These are phyloP conservation scores for Protobothrops flavoviridis DNA, from an alignment of 2,113 vertebrate species.

Conservation along the genomic window DNA sequence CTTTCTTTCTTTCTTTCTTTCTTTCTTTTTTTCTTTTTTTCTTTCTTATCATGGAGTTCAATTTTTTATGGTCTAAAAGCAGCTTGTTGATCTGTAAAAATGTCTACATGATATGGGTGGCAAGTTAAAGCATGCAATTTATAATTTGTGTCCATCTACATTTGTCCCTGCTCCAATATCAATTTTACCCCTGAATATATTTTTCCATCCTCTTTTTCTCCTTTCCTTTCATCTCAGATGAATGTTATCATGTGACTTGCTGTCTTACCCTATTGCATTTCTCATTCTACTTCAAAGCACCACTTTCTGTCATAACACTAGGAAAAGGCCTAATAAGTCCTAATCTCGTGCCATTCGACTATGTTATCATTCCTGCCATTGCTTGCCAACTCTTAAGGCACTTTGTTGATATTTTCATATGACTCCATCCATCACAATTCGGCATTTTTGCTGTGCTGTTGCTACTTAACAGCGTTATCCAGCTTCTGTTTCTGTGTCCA, in stretches of 20 bases:
- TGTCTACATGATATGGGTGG: not conserved
- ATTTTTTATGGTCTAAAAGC: not conserved
- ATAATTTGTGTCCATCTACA: not conserved
- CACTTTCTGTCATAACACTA: not conserved
- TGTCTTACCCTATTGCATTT: not conserved
- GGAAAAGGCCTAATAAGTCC: not conserved
- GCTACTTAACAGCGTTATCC: not conserved
- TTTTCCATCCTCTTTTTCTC: not conserved
- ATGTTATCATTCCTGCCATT: not conserved
- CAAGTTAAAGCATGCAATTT: not conserved
- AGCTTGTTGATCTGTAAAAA: not conserved
- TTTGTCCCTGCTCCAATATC: not conserved
- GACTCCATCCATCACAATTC: not conserved
- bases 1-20: no score
- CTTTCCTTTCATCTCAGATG: not conserved
- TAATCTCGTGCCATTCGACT: not conserved
- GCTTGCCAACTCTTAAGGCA: not conserved
- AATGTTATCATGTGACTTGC: not conserved
- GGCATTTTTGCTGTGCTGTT: not conserved
- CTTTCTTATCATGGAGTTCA: not conserved
- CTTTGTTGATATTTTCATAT: not conserved
- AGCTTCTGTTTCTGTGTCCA: not conserved
- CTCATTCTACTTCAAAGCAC: conserved; percentile 11
- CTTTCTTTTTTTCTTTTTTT: no score
- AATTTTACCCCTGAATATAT: not conserved